Evolutionary conservation across 2,797 vertebrate genomes (phyloP).

Genomic region (Amniataba percoides): DNA sequence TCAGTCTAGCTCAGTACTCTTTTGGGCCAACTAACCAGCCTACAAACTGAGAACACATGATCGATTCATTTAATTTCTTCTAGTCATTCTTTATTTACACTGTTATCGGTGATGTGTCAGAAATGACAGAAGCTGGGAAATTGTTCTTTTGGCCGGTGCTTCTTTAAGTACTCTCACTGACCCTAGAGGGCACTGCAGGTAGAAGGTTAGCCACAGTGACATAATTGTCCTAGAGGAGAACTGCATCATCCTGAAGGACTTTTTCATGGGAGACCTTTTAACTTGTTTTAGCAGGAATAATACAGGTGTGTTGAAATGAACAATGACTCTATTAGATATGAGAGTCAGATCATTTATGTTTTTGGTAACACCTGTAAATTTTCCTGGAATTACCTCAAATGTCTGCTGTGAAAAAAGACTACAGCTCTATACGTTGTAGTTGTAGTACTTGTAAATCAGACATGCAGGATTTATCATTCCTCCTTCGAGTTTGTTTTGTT

Average conservation of each 20-base stretch:
- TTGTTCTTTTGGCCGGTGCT: neutral
- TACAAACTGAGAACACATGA: neutral
- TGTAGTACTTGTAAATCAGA: neutral
- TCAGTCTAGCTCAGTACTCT: neutral
- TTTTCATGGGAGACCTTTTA: neutral
- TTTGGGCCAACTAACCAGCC: no score
- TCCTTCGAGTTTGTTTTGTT: neutral
- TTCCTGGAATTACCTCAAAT: neutral
- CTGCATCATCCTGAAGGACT: neutral
- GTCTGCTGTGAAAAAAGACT: neutral
- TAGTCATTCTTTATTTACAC: neutral
- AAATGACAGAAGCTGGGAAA: neutral
- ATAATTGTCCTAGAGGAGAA: no score
- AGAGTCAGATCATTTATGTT: neutral
- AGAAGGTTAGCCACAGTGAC: neutral
- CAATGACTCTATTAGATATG: neutral
- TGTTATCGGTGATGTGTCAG: neutral
- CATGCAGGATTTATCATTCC: neutral
- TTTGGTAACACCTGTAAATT: neutral
- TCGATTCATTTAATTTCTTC: neutral
- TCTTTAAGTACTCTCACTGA: neutral
- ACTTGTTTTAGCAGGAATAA: conserved; percentile 4
- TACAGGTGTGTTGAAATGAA: neutral
- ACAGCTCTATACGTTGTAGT: neutral
- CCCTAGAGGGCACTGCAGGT: conserved; percentile 35